Base-by-base conservation (phyloP, 2,797 vertebrate species). In the Melanotaenia parkinsoni region DNA sequence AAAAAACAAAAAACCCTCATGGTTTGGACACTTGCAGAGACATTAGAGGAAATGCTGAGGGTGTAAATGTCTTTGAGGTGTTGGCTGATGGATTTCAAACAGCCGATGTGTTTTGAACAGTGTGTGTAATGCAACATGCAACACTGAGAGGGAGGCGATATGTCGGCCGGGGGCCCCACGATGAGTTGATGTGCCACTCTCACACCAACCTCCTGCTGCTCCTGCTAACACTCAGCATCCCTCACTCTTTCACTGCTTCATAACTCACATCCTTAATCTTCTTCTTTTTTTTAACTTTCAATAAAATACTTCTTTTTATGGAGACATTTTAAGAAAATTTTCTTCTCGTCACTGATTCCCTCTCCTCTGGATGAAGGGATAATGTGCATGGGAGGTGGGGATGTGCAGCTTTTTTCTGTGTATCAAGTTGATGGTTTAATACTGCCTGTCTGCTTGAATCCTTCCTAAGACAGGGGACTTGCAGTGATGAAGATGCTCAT, bases 401-500 rank as follows among this genome's bases (percentile, higher is more conserved):
- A 78, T 24, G 0, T 22, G 38, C 63, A 61, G 62, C 63, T 51
- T 75, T 77, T 67, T 63, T 70, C 74, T 20, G 58, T 69, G 81
- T 83, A 74, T 51, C 76, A 80, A 12, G 7, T 60, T 68, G 71
- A 43, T 50, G 81, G 76, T 75, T 86, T 86, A 75, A 67, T 72
- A 73, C 74, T 59, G 20, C 74, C 78, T 87, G 73, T 86, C 86
- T 81, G 70, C 68, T 63, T 58, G 65, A 70, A 70, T 79, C 69
- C 40, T 77, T 64, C 78, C 82, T 82, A 64, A 73, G 80, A 82
- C 7, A 40, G 78, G 75, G 79, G 79, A 79, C 84, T 88, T 62
- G 79, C 70, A 79, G 80, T 91, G 91, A 91, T 92, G 90, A 93
- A 93, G 89, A 89, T 89, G 81, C 86, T 93, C 82, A 91, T 93